These are phyloP conservation scores for Scolopax rusticola DNA, from an alignment of 2,797 vertebrate species.

Conservation along the genomic window DNA sequence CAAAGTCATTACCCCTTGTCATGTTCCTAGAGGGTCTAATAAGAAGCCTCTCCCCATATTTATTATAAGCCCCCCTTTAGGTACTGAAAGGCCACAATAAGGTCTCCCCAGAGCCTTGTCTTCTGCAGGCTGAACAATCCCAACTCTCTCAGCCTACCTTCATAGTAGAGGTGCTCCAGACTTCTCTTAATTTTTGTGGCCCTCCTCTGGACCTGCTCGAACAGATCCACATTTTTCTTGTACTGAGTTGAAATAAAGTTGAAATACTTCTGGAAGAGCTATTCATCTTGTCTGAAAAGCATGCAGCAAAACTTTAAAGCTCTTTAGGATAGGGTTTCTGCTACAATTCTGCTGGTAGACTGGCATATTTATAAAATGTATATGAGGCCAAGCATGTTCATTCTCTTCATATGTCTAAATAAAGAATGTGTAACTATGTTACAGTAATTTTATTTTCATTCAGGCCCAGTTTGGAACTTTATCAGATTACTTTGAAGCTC, in stretches of 20 bases:
- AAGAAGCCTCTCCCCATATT: not conserved
- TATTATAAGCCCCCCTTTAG: not conserved
- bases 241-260: not conserved
- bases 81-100: not conserved
- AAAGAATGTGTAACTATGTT: not conserved
- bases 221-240: not conserved
- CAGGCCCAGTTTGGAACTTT: slow-evolving; percentile 94
- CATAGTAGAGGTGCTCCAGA: accelerated
- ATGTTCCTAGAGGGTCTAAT: not conserved
- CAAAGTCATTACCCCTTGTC: not conserved
- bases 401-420: not conserved
- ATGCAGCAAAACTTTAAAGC: not conserved
- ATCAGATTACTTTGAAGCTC: slow-evolving; percentile 89
- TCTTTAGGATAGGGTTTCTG: not conserved
- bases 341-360: not conserved
- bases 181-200: not conserved
- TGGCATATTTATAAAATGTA: not conserved
- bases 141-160: not conserved
- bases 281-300: not conserved
- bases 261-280: not conserved
- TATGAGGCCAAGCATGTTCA: not conserved
- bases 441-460: slow-evolving; percentile 29
- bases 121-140: not conserved
- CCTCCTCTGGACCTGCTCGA: not conserved
- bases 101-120: not conserved